Conservation (phyloP, 2,797 vertebrate species). For the Luscinia megarhynchos region DNA sequence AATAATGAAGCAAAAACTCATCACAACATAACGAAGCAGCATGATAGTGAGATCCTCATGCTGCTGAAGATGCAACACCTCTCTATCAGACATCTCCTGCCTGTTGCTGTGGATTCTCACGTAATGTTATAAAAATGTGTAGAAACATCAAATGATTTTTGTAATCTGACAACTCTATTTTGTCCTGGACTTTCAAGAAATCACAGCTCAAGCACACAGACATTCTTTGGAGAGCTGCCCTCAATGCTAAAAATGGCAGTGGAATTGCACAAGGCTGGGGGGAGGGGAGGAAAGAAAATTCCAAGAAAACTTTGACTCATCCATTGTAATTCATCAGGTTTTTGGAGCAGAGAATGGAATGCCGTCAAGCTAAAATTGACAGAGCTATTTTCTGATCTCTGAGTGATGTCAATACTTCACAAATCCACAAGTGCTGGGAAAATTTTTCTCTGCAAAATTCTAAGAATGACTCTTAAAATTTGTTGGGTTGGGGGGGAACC, state of each 20-base stretch:
- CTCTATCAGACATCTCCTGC: not conserved
- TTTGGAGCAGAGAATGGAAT: conserved; percentile 56
- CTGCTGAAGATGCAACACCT: not conserved
- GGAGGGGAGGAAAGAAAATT: not conserved
- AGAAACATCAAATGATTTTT: not conserved
- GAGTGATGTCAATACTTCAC: conserved; percentile 54
- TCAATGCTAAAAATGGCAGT: conserved; percentile 36
- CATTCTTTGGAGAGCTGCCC: not conserved
- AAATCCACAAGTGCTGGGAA: conserved; percentile 25
- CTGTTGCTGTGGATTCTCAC: not conserved
- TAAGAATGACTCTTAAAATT: conserved; percentile 41
- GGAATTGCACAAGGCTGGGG: not conserved
- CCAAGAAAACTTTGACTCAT: conserved; percentile 69
- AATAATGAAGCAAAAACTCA: conserved; percentile 41
- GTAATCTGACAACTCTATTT: not conserved
- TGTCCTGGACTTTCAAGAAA: conserved; percentile 38
- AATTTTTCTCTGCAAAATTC: conserved; percentile 3
- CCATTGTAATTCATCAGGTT: conserved; percentile 52
- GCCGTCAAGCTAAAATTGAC: conserved; percentile 16
- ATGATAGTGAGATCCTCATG: not conserved
- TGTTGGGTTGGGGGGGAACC: not conserved
- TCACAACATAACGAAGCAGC: not conserved
- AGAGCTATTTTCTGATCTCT: conserved; percentile 51
- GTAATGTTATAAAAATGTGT: not conserved
- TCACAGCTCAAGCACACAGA: not conserved